Conservation (phyloP, 2,797 vertebrate species). For the Chaunax sp. region DNA sequence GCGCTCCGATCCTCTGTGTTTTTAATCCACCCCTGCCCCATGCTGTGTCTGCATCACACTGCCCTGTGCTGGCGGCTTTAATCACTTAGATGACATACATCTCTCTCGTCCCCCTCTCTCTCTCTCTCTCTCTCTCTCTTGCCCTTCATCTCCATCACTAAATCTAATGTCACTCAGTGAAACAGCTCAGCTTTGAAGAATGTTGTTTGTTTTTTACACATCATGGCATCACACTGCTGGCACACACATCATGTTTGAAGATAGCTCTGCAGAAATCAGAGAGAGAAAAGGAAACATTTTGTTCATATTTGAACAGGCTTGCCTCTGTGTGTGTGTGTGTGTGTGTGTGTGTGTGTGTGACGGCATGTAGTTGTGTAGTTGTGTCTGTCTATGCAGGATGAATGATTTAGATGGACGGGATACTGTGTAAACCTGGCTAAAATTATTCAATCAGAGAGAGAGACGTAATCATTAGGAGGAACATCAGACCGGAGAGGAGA, state of each 20-base stretch:
- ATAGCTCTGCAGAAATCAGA: slow-evolving; percentile 6
- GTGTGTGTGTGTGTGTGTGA: slow-evolving; percentile 3
- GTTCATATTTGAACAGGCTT: background rate
- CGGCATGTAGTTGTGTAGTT: slow-evolving; percentile 3
- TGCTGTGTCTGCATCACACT: slow-evolving; percentile 44
- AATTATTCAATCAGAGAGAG: slow-evolving; percentile 9
- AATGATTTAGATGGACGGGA: slow-evolving; percentile 63
- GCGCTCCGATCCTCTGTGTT: slow-evolving; percentile 37
- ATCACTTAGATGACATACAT: slow-evolving; percentile 67
- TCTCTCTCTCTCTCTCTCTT: slow-evolving; percentile 10
- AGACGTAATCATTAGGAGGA: too few species aligned
- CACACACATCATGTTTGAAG: slow-evolving; percentile 15
- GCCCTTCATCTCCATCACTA: slow-evolving; percentile 52
- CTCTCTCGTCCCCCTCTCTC: slow-evolving; percentile 27
- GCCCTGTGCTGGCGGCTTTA: slow-evolving; percentile 54
- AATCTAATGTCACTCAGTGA: slow-evolving; percentile 43
- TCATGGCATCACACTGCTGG: slow-evolving; percentile 22
- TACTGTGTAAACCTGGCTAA: slow-evolving; percentile 32
- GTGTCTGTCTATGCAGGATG: slow-evolving; percentile 48
- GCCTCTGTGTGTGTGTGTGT: background rate
- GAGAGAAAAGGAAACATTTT: slow-evolving; percentile 9
- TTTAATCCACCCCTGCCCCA: slow-evolving; percentile 52
- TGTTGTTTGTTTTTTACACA: slow-evolving; percentile 44
- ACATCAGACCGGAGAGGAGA: slow-evolving; percentile 21
- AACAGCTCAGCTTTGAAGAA: slow-evolving; percentile 30